These are phyloP conservation scores for Galagoides demidoff DNA, from an alignment of 2,797 vertebrate species.

Conservation along the genomic window DNA sequence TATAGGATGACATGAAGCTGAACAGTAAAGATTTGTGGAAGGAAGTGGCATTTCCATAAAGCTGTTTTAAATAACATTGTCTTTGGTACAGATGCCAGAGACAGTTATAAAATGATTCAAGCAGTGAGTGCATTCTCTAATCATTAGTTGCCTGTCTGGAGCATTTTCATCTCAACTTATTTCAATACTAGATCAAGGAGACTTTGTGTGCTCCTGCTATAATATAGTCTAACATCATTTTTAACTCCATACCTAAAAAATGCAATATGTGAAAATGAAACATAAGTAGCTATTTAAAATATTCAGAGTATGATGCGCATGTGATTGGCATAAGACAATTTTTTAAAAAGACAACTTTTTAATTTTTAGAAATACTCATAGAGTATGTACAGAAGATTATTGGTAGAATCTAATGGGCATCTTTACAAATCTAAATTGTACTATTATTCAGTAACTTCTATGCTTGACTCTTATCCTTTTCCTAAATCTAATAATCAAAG, in stretches of 20 bases:
- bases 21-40: conserved; percentile 24
- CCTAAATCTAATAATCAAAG: not conserved
- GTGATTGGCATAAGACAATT: not conserved
- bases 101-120: conserved; percentile 43
- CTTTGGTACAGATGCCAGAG: conserved; percentile 50
- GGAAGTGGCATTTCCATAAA: conserved; percentile 62
- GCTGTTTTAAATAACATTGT: conserved; percentile 59
- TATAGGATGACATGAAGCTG: conserved; percentile 15
- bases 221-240: conserved; percentile 23
- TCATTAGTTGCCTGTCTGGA: not conserved
- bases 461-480: not conserved
- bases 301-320: not conserved
- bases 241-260: conserved; percentile 1
- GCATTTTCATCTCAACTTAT: conserved; percentile 9
- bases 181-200: not conserved
- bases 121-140: not conserved
- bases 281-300: not conserved
- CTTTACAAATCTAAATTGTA: not conserved
- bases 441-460: not conserved
- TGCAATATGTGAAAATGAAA: not conserved
- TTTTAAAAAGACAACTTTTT: not conserved
- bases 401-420: not conserved
- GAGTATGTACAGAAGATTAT: not conserved
- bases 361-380: conserved; percentile 25
- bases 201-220: not conserved